Evolutionary conservation across 2,888 invertebrate genomes (phyloP).

Genomic region (Anarsia innoxiella): DNA sequence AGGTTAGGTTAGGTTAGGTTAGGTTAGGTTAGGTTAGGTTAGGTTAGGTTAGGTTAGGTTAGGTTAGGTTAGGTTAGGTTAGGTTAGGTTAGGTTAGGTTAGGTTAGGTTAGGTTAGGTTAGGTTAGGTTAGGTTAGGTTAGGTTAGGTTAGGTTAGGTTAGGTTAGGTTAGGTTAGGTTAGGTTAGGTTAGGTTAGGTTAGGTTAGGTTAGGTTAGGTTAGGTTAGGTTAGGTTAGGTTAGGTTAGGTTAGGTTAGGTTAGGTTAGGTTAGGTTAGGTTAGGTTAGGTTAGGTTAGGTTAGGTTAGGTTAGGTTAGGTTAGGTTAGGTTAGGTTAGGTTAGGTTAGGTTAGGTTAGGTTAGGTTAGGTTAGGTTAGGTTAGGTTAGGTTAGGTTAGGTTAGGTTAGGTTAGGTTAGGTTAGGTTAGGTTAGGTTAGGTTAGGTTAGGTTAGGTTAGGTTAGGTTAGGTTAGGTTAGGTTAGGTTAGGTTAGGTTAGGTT

Average conservation of each 20-base stretch:
- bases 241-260: constrained; percentile 17
- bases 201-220: constrained; percentile 14
- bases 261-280: constrained; percentile 17
- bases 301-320: constrained; percentile 20
- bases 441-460: constrained; percentile 20
- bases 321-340: constrained; percentile 20
- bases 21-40: constrained; percentile 13
- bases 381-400: constrained; percentile 12
- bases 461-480: constrained; percentile 14
- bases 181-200: constrained; percentile 11
- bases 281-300: constrained; percentile 17
- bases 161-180: constrained; percentile 13
- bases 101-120: constrained; percentile 14
- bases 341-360: constrained; percentile 20
- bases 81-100: constrained; percentile 14
- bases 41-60: constrained; percentile 12
- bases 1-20: constrained; percentile 13
- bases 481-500: constrained; percentile 15
- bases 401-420: constrained; percentile 13
- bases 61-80: constrained; percentile 12
- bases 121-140: constrained; percentile 11
- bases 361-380: constrained; percentile 16
- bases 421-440: constrained; percentile 16
- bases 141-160: constrained; percentile 11
- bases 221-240: constrained; percentile 15